Conservation (phyloP, 2,888 invertebrate species). For the Drosophila picticornis region DNA sequence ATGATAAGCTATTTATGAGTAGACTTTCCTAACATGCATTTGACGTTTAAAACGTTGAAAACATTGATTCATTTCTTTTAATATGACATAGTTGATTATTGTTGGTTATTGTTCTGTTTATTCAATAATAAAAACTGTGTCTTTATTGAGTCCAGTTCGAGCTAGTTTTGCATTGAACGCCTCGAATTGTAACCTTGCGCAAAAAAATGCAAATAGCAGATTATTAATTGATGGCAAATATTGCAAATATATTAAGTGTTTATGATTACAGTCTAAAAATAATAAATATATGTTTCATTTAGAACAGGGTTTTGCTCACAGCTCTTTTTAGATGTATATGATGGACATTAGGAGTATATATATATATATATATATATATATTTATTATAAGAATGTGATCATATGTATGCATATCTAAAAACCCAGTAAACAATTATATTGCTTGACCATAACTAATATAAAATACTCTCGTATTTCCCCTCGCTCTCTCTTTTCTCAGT, state of each 20-base stretch:
- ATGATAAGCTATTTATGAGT: background rate
- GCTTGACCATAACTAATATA: constrained; percentile 7
- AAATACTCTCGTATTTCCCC: background rate
- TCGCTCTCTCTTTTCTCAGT: constrained; percentile 1
- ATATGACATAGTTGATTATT: background rate
- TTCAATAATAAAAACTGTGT: constrained; percentile 6
- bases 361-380: background rate
- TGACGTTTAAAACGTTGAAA: background rate
- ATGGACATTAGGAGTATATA: constrained; percentile 10
- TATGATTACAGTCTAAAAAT: constrained; percentile 1
- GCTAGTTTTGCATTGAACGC: constrained; percentile 21
- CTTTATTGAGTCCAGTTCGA: constrained; percentile 59
- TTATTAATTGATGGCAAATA: constrained; percentile 11
- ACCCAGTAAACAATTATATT: constrained; percentile 22
- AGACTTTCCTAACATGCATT: background rate
- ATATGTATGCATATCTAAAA: background rate
- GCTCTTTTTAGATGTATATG: background rate
- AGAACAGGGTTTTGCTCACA: constrained; percentile 1
- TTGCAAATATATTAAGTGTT: background rate
- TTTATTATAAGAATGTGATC: background rate
- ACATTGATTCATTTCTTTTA: background rate
- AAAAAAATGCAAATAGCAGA: constrained; percentile 6
- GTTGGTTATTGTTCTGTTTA: background rate
- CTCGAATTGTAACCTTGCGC: constrained; percentile 11
- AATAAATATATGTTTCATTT: background rate